Evolutionary conservation across 2,797 vertebrate genomes (phyloP).

Genomic region (Lindbergichthys nudifrons): DNA sequence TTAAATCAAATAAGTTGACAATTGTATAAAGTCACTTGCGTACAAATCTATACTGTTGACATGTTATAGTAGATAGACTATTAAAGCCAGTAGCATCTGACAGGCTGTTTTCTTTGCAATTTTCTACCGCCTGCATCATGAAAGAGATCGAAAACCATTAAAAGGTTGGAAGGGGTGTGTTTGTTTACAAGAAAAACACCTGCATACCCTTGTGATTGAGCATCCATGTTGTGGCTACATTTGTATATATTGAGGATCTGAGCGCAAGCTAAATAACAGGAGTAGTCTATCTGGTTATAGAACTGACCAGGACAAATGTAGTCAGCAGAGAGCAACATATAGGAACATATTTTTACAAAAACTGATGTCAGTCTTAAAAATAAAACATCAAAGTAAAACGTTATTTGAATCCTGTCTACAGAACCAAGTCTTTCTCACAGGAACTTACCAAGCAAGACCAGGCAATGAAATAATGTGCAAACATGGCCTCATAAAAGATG

Average conservation of each 20-base stretch:
- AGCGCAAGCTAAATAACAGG: background rate
- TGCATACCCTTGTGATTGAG: too few relatives aligned
- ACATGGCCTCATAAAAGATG: constrained; percentile 58
- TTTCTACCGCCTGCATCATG: too few relatives aligned
- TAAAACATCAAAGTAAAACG: background rate
- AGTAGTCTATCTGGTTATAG: background rate
- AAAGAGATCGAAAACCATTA: too few relatives aligned
- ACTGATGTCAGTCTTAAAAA: background rate
- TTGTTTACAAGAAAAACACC: too few relatives aligned
- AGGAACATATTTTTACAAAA: background rate
- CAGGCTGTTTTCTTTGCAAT: too few relatives aligned
- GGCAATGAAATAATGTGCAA: constrained; percentile 62
- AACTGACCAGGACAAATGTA: constrained; percentile 6
- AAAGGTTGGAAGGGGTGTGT: too few relatives aligned
- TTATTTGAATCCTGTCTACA: background rate
- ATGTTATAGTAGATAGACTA: too few relatives aligned
- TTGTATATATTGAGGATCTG: background rate
- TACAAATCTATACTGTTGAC: too few relatives aligned
- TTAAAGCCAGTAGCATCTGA: too few relatives aligned
- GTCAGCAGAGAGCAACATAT: constrained; percentile 1
- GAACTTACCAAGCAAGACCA: constrained; percentile 27
- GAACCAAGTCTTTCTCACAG: constrained; percentile 19
- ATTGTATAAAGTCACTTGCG: too few relatives aligned
- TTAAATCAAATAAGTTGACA: too few relatives aligned
- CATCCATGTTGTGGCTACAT: too few relatives aligned